Evolutionary conservation across 37 sponge, comb jelly and placozoan genomes (phyloP), one percentile per base, ranked within the genome.

Genomic region (Agelas oroides): DNA sequence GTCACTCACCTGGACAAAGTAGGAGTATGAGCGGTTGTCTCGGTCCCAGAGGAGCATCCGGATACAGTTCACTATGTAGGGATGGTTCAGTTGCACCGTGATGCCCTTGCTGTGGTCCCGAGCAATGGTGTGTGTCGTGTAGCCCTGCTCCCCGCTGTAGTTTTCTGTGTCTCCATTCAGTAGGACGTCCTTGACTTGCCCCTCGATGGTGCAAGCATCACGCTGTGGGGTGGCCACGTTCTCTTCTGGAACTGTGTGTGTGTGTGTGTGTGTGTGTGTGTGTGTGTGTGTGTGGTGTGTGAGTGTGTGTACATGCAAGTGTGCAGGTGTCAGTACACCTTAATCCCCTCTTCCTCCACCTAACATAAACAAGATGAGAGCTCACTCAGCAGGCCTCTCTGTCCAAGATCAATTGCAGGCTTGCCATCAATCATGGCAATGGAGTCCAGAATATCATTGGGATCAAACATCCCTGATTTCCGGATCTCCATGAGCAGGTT

Each of bases 31-130:
- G n/a, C 98, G 87, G 58, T 88, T 88, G 78, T 97, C 98, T 64
- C 89, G 76, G 77, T 97, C 98, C 94, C 96, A 97, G 38, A 97
- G 83, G 8, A 97, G 88, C 86, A 97, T 81, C 24, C 92, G 73
- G 81, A 97, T 80, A 33, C 88, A 86, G 62, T 95, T 96, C 79
- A 97, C 85, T 66, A 97, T 80, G 76, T 92, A 90, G 23, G 94
- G 98, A 34, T 91, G 88, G 72, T 68, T 75, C 20, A 97, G 79
- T 70, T 91, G 77, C 12, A 97, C 89, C 0, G 90, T 89, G 56
- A 97, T 97, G 6, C 96, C 98, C 73, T 88, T 91, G 70, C 74
- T 74, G 36, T 69, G 59, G 76, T 92, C 88, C 13, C 58, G 36
- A 0, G 78, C 83, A 70, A 95, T 95, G 71, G 64, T 80, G 82